Conservation (phyloP, 2,797 vertebrate species). For the Lemur catta region DNA sequence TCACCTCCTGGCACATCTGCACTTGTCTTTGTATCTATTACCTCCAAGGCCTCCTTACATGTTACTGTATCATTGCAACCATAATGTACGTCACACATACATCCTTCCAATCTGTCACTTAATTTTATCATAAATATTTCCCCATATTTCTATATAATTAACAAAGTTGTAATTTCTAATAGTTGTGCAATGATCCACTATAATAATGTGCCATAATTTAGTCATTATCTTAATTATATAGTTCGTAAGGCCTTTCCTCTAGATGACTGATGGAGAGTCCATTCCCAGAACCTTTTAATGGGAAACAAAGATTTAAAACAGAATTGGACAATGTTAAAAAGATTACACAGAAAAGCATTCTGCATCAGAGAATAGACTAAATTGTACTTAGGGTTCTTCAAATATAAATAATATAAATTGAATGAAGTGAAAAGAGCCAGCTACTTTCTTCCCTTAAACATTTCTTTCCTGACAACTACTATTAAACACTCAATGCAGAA, state of each 20-base stretch:
- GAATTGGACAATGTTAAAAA: neutral
- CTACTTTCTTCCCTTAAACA: neutral
- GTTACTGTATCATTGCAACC: neutral
- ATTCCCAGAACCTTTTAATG: neutral
- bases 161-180: slow-evolving; percentile 12
- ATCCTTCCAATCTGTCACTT: neutral
- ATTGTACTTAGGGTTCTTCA: neutral
- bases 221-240: neutral
- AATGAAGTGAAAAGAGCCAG: neutral
- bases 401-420: neutral
- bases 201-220: neutral
- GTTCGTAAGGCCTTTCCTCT: neutral
- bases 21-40: neutral
- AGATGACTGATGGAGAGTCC: neutral
- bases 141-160: neutral
- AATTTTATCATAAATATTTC: neutral
- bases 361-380: slow-evolving; percentile 11
- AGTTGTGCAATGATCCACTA: neutral
- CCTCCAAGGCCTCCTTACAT: neutral
- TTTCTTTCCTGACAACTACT: slow-evolving; percentile 6
- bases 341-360: slow-evolving; percentile 1
- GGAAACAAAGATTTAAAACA: slow-evolving; percentile 30
- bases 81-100: neutral
- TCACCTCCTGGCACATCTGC: neutral
- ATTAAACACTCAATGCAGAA: neutral